These are phyloP conservation scores for Cebus imitator DNA, from an alignment of 2,113 vertebrate species.

Conservation along the genomic window DNA sequence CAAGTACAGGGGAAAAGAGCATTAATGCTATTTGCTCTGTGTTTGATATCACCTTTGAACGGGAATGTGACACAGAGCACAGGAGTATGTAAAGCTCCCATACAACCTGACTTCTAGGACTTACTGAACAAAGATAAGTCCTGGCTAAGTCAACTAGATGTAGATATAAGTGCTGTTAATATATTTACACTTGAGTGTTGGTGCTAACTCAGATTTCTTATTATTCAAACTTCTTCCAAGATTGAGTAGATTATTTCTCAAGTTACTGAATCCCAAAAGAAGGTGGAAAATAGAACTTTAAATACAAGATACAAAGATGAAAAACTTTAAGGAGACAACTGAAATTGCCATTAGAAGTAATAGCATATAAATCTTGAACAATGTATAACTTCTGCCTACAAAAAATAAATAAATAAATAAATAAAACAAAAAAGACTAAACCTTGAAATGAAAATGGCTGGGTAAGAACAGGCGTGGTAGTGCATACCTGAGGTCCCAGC, in stretches of 20 bases:
- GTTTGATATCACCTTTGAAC: background rate
- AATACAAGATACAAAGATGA: background rate
- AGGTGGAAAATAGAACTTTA: background rate
- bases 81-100: background rate
- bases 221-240: background rate
- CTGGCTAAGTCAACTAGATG: background rate
- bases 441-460: background rate
- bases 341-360: background rate
- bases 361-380: background rate
- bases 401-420: background rate
- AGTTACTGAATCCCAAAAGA: background rate
- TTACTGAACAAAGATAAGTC: background rate
- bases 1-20: constrained; percentile 3
- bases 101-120: background rate
- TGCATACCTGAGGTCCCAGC: background rate
- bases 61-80: background rate
- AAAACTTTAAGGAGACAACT: background rate
- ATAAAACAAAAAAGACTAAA: background rate
- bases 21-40: constrained; percentile 14
- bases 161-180: rapidly evolving
- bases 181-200: background rate
- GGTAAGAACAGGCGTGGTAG: background rate
- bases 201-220: background rate
- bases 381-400: background rate
- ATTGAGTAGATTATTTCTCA: background rate